Conservation (phyloP, 2,797 vertebrate genomes). For the Setipinna tenuifilis region DNA sequence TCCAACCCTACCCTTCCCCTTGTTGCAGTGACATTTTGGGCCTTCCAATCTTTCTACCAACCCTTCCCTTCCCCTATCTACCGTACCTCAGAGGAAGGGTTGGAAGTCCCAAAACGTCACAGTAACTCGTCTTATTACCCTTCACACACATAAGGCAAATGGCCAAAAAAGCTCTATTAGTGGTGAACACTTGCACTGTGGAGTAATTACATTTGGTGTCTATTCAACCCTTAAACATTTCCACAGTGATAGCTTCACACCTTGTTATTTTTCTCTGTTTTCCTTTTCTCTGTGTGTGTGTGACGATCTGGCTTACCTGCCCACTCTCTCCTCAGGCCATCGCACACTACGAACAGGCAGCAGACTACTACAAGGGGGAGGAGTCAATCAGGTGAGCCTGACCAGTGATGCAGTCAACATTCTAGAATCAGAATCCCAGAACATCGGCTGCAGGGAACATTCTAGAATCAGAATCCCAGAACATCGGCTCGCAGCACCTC, state of each 20-base stretch:
- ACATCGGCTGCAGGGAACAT: not conserved
- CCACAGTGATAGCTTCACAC: too few species aligned
- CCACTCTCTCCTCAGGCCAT: constrained; percentile 79
- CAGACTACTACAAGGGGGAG: constrained; percentile 98
- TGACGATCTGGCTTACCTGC: not conserved
- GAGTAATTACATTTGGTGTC: not conserved
- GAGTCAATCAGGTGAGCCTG: constrained; percentile 90
- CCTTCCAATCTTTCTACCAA: too few species aligned
- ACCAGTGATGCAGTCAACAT: not conserved
- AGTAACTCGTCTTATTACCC: too few species aligned
- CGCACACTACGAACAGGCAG: constrained; percentile 97
- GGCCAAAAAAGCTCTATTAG: not conserved
- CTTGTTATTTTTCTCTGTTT: not conserved
- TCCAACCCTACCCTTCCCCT: too few species aligned
- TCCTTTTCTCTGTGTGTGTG: not conserved
- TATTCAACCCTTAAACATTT: not conserved
- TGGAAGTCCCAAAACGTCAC: too few species aligned
- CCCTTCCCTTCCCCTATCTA: too few species aligned
- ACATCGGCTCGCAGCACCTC: not conserved
- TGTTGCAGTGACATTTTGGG: too few species aligned
- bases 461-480: not conserved
- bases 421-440: not conserved
- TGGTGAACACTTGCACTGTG: not conserved
- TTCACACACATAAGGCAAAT: not conserved
- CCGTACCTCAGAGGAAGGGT: too few species aligned